Evolutionary conservation across 53 echinoderm and acorn worm species (phyloP), one percentile per base, ranked within the genome.

Genomic region (Astropecten irregularis): DNA sequence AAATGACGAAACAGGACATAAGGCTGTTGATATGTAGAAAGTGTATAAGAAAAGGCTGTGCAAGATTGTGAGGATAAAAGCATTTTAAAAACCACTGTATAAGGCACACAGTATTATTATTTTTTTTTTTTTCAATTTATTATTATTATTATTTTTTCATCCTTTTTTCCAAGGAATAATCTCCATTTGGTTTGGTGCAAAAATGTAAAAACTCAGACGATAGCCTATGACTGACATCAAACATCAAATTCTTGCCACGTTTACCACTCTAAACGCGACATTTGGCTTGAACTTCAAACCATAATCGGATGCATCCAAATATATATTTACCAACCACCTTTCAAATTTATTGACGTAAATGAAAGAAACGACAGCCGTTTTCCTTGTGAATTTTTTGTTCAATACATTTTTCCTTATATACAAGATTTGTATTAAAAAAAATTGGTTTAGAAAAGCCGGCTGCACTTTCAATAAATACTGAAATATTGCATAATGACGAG

Each of bases 71-170:
- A 61, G 20, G n/a, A 60, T 40, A 62, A 61, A 42, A 77, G 68
- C 22, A 37, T 25, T 25, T 35, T 40, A 62, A 27, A 62, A 30
- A 47, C 21, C 73, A 73, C 49, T 73, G 73, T 79, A 28, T 79
- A 79, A 79, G 79, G 79, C 79, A 79, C 79, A 79, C 79, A 79
- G 25, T 79, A 61, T 60, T 49, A 40, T 69, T 69, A 15, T 26
- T 60, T 9, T 62, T 30, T 44, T 32, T 62, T 61, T 79, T 21
- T n/a, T n/a, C n/a, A n/a, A 33, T 39, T 1, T 39, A 31, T 56
- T n/a, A 35, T 52, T 3, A 55, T 76, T 76, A 23, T 71, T 18
- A 32, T 73, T 60, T 77, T 77, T 61, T 79, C 79, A 62, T 60
- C 79, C 79, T 61, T 62, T 46, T 79, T 61, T 32, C n/a, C n/a